phyloP scores from a whole-genome alignment of 1,140 invertebrate species.

The Trichonephila clavata region DNA sequence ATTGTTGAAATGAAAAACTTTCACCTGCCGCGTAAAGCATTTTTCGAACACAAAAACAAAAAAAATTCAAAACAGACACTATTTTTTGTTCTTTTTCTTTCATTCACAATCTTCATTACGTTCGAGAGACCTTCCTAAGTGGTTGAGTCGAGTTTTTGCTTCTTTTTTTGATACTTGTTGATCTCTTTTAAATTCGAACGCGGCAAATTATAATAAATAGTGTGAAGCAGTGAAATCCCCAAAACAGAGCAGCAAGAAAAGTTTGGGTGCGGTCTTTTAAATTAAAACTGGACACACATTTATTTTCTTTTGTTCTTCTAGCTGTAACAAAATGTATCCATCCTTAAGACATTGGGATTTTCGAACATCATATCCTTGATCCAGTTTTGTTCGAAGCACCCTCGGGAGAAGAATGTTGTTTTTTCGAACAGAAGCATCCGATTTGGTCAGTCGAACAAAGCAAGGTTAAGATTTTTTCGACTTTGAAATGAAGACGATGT shows the following conservation, averaged over 20 bases:
- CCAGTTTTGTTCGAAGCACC: constrained; percentile 15
- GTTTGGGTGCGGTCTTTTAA: constrained; percentile 49
- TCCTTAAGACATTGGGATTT: not conserved
- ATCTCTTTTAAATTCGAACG: not conserved
- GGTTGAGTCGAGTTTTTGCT: not conserved
- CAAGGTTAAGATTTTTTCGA: constrained; percentile 27
- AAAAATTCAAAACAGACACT: constrained; percentile 6
- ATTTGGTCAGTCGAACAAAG: not conserved
- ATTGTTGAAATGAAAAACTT: not conserved
- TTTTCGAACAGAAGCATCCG: not conserved
- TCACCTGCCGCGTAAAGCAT: not conserved
- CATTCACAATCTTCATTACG: not conserved
- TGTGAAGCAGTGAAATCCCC: constrained; percentile 47
- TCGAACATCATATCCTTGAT: constrained; percentile 60
- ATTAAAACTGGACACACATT: not conserved
- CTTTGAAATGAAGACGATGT: constrained; percentile 6
- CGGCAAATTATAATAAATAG: constrained; percentile 23
- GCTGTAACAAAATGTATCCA: not conserved
- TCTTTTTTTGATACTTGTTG: not conserved
- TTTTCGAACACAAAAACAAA: not conserved
- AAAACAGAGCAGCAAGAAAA: not conserved
- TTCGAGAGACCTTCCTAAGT: constrained; percentile 22
- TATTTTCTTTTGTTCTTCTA: constrained; percentile 27
- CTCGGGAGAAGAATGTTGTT: constrained; percentile 37
- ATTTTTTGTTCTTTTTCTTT: not conserved